phyloP scores from a whole-genome alignment of 2,888 invertebrate genomes.

The Scaptomyza reducta region DNA sequence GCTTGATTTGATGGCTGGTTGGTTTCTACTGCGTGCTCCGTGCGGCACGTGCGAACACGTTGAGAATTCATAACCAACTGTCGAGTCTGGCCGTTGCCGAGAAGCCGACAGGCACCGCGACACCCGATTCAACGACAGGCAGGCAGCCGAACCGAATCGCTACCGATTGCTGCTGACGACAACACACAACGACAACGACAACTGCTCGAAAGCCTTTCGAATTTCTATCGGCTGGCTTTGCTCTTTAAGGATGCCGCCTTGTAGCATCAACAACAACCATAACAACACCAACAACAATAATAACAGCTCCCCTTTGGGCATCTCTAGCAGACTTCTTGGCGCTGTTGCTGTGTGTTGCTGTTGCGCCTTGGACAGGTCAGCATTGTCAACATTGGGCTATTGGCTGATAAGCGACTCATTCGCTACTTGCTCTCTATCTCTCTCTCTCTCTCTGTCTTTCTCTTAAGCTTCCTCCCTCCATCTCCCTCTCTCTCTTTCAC shows the following conservation, averaged over 20 bases:
- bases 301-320: slow-evolving; percentile 15
- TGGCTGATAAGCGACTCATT: slow-evolving; percentile 44
- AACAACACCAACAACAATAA: not conserved
- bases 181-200: slow-evolving; percentile 12
- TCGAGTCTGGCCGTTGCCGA: slow-evolving; percentile 54
- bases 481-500: not conserved
- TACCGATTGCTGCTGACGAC: slow-evolving; percentile 19
- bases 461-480: not conserved
- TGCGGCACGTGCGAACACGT: slow-evolving; percentile 81
- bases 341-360: slow-evolving; percentile 48
- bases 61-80: slow-evolving; percentile 83
- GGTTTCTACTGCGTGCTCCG: slow-evolving; percentile 71
- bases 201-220: slow-evolving; percentile 43
- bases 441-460: slow-evolving; percentile 1
- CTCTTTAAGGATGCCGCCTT: slow-evolving; percentile 44
- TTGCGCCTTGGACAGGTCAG: slow-evolving; percentile 60
- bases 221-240: slow-evolving; percentile 21
- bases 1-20: slow-evolving; percentile 62
- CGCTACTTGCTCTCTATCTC: slow-evolving; percentile 18
- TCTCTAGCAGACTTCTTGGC: slow-evolving; percentile 41
- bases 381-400: slow-evolving; percentile 53
- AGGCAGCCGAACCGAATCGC: slow-evolving; percentile 26
- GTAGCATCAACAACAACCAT: slow-evolving; percentile 10
- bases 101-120: slow-evolving; percentile 41
- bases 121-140: slow-evolving; percentile 15